A percentile compares a stretch with the other conserved stretches of the same genome.
These are phyloP conservation scores for Tragelaphus eurycerus DNA, from an alignment of 2,797 vertebrate species.

Conservation along the genomic window DNA sequence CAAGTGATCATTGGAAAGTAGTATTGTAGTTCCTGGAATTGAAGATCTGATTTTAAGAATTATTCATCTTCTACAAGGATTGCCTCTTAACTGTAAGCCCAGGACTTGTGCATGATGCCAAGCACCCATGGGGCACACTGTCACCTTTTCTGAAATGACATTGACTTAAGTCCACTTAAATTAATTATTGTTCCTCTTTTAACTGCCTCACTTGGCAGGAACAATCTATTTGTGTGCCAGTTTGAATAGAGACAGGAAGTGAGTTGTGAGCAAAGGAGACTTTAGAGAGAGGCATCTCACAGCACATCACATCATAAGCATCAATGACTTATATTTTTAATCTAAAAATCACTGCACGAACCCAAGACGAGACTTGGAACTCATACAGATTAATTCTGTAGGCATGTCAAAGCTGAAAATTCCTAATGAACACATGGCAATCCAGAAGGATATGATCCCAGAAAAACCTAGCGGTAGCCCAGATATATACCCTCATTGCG, in stretches of 20 bases:
- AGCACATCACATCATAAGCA: not conserved
- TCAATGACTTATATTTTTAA: not conserved
- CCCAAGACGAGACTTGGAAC: not conserved
- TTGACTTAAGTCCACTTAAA: constrained; percentile 13
- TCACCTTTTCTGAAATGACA: not conserved
- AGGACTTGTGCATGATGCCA: not conserved
- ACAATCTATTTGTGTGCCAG: not conserved
- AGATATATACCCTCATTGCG: not conserved
- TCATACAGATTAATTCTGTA: not conserved
- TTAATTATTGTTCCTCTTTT: constrained; percentile 18
- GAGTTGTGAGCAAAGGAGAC: not conserved
- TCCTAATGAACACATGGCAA: not conserved
- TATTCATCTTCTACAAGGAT: not conserved
- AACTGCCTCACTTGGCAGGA: not conserved
- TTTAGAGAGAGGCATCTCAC: not conserved
- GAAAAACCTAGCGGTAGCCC: not conserved
- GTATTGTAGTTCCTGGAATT: not conserved
- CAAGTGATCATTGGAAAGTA: not conserved
- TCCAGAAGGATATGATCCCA: not conserved
- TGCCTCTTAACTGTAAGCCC: not conserved
- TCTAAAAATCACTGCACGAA: not conserved
- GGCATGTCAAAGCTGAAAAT: not conserved
- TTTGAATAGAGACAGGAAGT: not conserved
- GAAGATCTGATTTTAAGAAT: not conserved
- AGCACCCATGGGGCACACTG: not conserved